Evolutionary conservation across 2,797 vertebrate species (phyloP).

Genomic region (Eidolon dupreanum): DNA sequence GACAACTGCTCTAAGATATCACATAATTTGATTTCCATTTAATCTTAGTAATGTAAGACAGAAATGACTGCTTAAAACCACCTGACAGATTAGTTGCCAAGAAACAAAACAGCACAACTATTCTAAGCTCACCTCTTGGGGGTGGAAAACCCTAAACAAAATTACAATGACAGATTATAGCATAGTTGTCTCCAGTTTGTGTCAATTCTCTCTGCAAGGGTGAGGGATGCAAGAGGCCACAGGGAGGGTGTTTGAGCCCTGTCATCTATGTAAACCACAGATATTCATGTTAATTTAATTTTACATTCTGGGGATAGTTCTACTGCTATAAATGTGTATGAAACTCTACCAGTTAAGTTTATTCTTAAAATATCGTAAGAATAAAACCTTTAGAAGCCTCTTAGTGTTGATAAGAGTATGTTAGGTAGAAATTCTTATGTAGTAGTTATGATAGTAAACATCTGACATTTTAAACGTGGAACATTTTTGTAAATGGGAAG

Average conservation of each 20-base stretch:
- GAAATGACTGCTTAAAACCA: constrained; percentile 22
- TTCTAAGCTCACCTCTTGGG: background rate
- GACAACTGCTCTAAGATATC: background rate
- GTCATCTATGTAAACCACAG: background rate
- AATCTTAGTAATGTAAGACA: background rate
- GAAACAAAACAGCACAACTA: constrained; percentile 14
- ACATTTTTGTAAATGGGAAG: background rate
- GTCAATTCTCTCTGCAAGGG: background rate
- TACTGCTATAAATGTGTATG: background rate
- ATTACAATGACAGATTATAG: background rate
- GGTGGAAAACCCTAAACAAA: background rate
- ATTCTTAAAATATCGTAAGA: background rate
- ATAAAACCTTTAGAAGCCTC: background rate
- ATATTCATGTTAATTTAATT: background rate
- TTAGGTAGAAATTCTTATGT: background rate
- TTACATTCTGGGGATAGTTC: background rate
- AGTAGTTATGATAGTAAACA: background rate
- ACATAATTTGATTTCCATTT: background rate
- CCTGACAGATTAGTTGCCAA: background rate
- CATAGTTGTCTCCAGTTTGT: background rate
- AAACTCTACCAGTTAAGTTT: background rate
- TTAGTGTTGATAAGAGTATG: background rate
- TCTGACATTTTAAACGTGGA: background rate
- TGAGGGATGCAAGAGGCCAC: background rate
- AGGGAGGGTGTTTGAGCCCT: background rate